Evolutionary conservation across 2,113 vertebrate species (phyloP), one percentile per base, ranked within the genome.

Genomic region (Pachyramphus minor): DNA sequence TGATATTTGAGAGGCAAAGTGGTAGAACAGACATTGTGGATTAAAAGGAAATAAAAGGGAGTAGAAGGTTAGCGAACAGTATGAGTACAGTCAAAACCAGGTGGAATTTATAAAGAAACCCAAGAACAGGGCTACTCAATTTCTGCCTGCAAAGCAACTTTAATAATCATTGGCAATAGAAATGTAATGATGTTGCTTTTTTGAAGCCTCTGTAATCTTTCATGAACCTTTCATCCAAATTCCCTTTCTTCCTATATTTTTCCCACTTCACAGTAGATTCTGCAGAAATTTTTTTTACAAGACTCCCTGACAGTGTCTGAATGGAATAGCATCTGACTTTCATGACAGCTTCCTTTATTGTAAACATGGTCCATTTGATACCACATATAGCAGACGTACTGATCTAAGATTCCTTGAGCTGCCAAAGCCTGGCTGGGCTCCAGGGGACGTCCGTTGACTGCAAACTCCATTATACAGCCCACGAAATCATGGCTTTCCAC

Each of bases 401-500:
- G 99, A 98, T 99, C 99, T 87, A 99, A 97, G 96, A 99, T 99
- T 96, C 99, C 99, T 88, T 98, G 98, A 44, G 99, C 98, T 85
- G 98, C 98, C 97, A 99, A 91, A 37, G 99, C 99, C 92, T 99
- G 99, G 93, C 98, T 99, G 72, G 99, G 99, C 93, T 99, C 99
- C 98, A 99, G 97, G 7, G 99, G 99, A 74, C 99, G 98, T 53
- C 99, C 99, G 6, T 99, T 99, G 95, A 99, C 98, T n/a, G 99
- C 99, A 49, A 99, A 98, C 97, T 99, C 99, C 99, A 99, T 99
- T 98, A 99, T 98, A 95, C 99, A 99, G 90, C 99, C 99, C 11
- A 99, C 98, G 85, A 99, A 99, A 96, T 99, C 99, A 39, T 99
- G 99, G 79, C 99, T 99, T 96, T 99, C 97, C 94, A 99, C 98